Evolutionary conservation across 1,140 invertebrate genomes (phyloP).

Genomic region (Calephelis nemesis): DNA sequence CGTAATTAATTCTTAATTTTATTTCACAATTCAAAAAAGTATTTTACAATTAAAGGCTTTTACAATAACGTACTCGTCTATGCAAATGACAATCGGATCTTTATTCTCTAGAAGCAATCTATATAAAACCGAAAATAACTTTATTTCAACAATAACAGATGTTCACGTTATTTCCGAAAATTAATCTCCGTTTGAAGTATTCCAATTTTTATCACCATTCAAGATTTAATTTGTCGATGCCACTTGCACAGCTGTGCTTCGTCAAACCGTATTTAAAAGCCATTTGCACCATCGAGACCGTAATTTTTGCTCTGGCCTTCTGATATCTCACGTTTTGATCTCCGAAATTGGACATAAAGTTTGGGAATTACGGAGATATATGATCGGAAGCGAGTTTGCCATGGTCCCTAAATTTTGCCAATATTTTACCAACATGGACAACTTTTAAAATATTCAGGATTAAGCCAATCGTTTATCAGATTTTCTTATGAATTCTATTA

Average conservation of each 20-base stretch:
- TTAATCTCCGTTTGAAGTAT: constrained; percentile 18
- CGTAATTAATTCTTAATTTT: too few relatives aligned
- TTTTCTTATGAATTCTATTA: too few relatives aligned
- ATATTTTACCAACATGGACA: not conserved
- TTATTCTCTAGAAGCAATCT: too few relatives aligned
- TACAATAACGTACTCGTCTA: too few relatives aligned
- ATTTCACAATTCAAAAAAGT: too few relatives aligned
- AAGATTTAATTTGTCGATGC: constrained; percentile 23
- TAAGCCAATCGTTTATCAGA: too few relatives aligned
- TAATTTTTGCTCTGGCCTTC: constrained; percentile 25
- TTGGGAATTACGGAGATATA: constrained; percentile 7
- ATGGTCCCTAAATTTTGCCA: constrained; percentile 4
- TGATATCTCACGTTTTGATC: constrained; percentile 14
- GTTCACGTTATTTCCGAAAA: constrained; percentile 8
- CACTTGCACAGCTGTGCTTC: constrained; percentile 28
- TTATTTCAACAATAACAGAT: not conserved
- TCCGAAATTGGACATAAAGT: constrained; percentile 8
- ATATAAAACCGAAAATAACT: too few relatives aligned
- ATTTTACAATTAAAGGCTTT: too few relatives aligned
- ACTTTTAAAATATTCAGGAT: not conserved
- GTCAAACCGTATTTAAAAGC: constrained; percentile 31
- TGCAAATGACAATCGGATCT: too few relatives aligned
- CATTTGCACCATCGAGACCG: constrained; percentile 29
- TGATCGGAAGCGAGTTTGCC: constrained; percentile 4
- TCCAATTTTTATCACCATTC: constrained; percentile 19